Evolutionary conservation across 2,888 invertebrate genomes (phyloP).

Genomic region (Syrista parreyssii): DNA sequence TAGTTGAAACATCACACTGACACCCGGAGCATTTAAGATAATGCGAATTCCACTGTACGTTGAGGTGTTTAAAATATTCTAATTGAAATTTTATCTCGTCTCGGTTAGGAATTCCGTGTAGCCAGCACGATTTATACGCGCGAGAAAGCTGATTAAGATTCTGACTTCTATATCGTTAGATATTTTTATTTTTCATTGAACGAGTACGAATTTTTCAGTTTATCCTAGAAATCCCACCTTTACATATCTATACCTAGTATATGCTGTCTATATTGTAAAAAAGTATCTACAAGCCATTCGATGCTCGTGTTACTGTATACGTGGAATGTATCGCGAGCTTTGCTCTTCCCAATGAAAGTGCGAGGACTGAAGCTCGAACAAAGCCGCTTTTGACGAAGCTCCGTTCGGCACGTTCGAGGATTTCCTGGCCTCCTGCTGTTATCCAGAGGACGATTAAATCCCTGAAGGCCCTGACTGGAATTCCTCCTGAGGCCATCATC

Average conservation of each 20-base stretch:
- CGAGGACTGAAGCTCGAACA: not conserved
- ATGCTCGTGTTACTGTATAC: not conserved
- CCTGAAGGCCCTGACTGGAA: not conserved
- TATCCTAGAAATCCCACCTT: not conserved
- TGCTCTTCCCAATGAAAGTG: not conserved
- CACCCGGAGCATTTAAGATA: not conserved
- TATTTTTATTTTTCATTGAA: not conserved
- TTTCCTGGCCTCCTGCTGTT: not conserved
- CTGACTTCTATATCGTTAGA: not conserved
- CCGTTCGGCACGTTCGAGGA: not conserved
- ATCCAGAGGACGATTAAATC: not conserved
- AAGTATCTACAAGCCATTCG: not conserved
- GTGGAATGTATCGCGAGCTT: not conserved
- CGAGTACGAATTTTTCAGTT: not conserved
- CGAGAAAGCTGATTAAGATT: not conserved
- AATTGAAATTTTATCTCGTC: conserved; percentile 2
- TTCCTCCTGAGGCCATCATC: not conserved
- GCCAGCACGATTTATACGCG: not conserved
- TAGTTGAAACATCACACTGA: not conserved
- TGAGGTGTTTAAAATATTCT: conserved; percentile 3
- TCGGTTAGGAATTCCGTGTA: not conserved
- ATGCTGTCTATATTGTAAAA: not conserved
- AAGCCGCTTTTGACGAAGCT: not conserved
- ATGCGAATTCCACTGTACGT: not conserved
- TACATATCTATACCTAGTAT: not conserved